Conservation (phyloP, 1,140 invertebrate species). For the Hermatobates lingyangjiaoensis region DNA sequence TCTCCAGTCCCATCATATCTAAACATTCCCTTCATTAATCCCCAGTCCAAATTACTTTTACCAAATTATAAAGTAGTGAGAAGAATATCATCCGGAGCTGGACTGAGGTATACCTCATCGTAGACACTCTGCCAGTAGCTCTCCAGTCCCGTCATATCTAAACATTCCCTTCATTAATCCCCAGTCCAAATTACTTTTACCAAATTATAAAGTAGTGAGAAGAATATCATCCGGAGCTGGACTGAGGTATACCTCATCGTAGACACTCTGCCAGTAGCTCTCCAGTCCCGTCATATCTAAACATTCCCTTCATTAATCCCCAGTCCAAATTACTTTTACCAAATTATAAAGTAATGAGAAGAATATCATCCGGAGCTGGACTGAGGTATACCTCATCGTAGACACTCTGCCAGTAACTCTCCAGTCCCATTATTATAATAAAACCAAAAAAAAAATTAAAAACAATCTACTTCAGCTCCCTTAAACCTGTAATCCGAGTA, state of each 20-base stretch:
- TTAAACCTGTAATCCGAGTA: no score
- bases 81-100: conserved; percentile 45
- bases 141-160: conserved; percentile 37
- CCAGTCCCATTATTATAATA: no score
- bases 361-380: conserved; percentile 44
- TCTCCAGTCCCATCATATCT: conserved; percentile 38
- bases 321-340: no score
- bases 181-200: no score
- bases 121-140: conserved; percentile 86
- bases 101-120: conserved; percentile 51
- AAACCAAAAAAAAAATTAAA: no score
- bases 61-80: no score
- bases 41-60: no score
- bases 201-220: conserved; percentile 46
- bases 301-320: no score
- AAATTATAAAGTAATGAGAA: conserved; percentile 49
- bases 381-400: conserved; percentile 60
- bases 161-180: no score
- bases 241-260: conserved; percentile 54
- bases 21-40: no score
- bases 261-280: conserved; percentile 82
- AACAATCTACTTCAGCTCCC: no score
- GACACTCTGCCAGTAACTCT: conserved; percentile 80
- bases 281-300: conserved; percentile 38
- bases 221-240: conserved; percentile 48